Percentiles rank a stretch among this genome's conserved stretches.
These are phyloP conservation scores for Lamproptera curius DNA, from an alignment of 2,888 invertebrate genomes.

Conservation along the genomic window DNA sequence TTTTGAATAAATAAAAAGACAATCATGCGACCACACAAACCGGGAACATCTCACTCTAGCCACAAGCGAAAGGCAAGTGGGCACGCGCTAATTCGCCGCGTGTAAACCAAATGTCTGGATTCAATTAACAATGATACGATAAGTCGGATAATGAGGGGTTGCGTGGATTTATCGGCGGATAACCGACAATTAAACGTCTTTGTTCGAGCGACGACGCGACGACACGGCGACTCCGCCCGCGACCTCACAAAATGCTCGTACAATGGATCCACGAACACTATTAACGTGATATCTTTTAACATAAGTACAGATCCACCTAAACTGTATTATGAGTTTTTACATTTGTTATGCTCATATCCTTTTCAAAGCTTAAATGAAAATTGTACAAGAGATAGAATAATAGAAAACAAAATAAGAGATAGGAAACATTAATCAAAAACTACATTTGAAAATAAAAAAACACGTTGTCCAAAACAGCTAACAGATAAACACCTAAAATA, in stretches of 20 bases:
- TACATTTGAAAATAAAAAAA: too few species aligned
- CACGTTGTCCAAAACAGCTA: too few species aligned
- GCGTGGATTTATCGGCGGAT: slow-evolving; percentile 63
- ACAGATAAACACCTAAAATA: too few species aligned
- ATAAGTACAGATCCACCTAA: too few species aligned
- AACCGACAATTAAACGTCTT: slow-evolving; percentile 73
- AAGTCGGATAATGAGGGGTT: slow-evolving; percentile 69
- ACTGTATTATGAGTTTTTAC: too few species aligned
- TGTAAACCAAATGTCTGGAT: slow-evolving; percentile 53
- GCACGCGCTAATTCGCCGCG: slow-evolving; percentile 18
- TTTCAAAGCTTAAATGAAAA: too few species aligned
- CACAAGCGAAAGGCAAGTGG: slow-evolving; percentile 10
- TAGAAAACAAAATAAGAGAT: too few species aligned
- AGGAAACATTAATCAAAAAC: too few species aligned
- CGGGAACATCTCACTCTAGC: slow-evolving; percentile 1
- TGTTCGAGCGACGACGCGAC: slow-evolving; percentile 41
- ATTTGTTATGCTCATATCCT: too few species aligned
- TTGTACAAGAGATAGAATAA: too few species aligned
- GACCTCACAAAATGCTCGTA: slow-evolving; percentile 44
- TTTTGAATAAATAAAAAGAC: not conserved
- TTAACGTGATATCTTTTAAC: too few species aligned
- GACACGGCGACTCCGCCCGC: slow-evolving; percentile 31
- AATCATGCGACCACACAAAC: slow-evolving; percentile 2
- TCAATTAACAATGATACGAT: slow-evolving; percentile 74
- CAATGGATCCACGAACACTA: slow-evolving; percentile 30